Evolutionary conservation across 1,140 invertebrate genomes (phyloP), one percentile per base, ranked within the genome.

Genomic region (Mamestra configurata): DNA sequence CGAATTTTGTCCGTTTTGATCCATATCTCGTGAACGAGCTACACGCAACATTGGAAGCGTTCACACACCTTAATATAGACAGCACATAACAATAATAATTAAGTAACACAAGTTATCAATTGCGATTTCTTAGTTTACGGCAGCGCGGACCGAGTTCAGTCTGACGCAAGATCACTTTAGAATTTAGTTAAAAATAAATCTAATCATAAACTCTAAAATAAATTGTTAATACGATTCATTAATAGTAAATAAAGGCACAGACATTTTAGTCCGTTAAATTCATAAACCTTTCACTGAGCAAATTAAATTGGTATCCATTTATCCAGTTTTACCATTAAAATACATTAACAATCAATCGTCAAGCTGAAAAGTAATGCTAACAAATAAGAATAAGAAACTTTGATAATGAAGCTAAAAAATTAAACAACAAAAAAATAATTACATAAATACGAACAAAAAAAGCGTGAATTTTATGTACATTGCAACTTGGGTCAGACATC

Each of bases 41-140:
- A 64, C 35, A 5, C 18, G 43, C 37, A 24, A 31, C 24, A 31
- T 51, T 24, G 22, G 24, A 31, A 70, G 40, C 43, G 13, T 49
- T 49, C 43, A 70, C 46, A 27, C 49, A 53, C 53, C 27, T 22
- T 27, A 35, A 51, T 22, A n/a, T n/a, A 8, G 71, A 57, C 71
- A 75, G 49, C 53, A 59, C 35, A 73, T 73, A 53, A 73, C 27
- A 64, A 76, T 31, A 61, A 61, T 57, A 73, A 76, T 46, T 76
- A 76, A 64, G 73, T 76, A 76, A 76, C 53, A 76, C 73, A 76
- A 76, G n/a, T 57, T 76, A 76, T 73, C 53, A 40, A 73, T 57
- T 73, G 71, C 51, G 71, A 73, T 55, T 37, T 76, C 55, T 76
- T 61, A 64, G 55, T 64, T 57, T 61, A 76, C 40, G 57, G 73